These are phyloP conservation scores for Panagrolaimus sp. DNA, from an alignment of 1,140 invertebrate genomes.

Conservation along the genomic window DNA sequence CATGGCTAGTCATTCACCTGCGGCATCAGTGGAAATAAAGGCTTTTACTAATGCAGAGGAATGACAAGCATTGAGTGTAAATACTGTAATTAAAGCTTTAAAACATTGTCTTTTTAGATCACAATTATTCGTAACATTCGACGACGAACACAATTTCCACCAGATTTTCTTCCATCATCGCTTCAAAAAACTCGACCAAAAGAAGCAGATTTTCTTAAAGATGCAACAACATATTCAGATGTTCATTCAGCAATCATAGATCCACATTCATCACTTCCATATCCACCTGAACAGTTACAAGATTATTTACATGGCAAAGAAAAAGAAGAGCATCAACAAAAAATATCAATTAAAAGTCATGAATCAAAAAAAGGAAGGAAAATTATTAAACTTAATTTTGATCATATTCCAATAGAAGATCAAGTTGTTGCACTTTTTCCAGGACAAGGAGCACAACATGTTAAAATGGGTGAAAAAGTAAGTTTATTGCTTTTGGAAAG, in stretches of 20 bases:
- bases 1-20: too few species aligned
- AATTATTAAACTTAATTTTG: conserved; percentile 32
- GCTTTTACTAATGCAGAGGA: too few species aligned
- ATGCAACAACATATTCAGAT: conserved; percentile 42
- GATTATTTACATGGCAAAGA: conserved; percentile 16
- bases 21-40: too few species aligned
- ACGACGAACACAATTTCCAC: not conserved
- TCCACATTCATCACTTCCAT: conserved; percentile 36
- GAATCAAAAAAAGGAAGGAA: conserved; percentile 19
- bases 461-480: conserved; percentile 73
- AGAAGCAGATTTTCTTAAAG: conserved; percentile 28
- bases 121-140: not conserved
- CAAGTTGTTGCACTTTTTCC: conserved; percentile 55
- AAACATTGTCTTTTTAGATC: too few species aligned
- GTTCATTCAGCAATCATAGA: conserved; percentile 41
- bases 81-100: too few species aligned
- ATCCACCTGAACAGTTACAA: conserved; percentile 30
- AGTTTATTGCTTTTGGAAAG: conserved; percentile 2
- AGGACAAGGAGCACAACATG: conserved; percentile 67
- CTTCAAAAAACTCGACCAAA: too few species aligned
- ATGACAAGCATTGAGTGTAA: too few species aligned
- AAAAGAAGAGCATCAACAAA: not conserved
- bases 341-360: not conserved
- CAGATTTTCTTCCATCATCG: not conserved
- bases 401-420: conserved; percentile 50